Base-by-base conservation (phyloP, 1,140 invertebrate species). In the Protaetia brevitarsis region DNA sequence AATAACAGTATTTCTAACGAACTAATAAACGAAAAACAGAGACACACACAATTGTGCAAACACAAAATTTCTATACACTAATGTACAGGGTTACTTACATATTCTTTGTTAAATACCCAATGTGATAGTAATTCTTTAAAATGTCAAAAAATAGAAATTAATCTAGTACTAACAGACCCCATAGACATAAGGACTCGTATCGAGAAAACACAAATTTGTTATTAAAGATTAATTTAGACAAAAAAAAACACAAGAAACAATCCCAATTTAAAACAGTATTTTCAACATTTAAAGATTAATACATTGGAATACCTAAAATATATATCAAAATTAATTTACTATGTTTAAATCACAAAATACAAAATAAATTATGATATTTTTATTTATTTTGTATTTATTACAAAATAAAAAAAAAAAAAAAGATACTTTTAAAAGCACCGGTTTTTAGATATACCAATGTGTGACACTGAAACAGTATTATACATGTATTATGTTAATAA, bases 11-110 rank as follows among this genome's bases (percentile, higher is more conserved):
- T 45, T 29, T 58, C 51, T 16, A 67, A 64, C 23, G 29, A 59
- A 67, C 34, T 67, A 45, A 21, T 27, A 27, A 59, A 61, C 60
- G 29, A 64, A 68, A 66, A 45, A 36, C 59, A 59, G 59, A 29
- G 28, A 63, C 3, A 26, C 19, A 31, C 29, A 67, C 37, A 63
- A 16, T 30, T 34, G 37, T 27, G 45, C 23, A 34, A 30, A 63
- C 16, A 61, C 30, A 61, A 34, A 63, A 63, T 7, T 51, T 51
- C 13, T 51, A 51, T 51, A 51, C 41, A 51, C 41, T 51, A 51
- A 37, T 37, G 34, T 51, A 51, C 41, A 51, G 21, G 19, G 26
- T 23, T 19, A 51, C 41, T 51, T 51, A 51, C 41, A 37, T 37
- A 37, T 51, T 41, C 26, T 8, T 51, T 51, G 21, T 19, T 4